Evolutionary conservation across 2,888 invertebrate genomes (phyloP).

Genomic region (Allolobophora icterica): DNA sequence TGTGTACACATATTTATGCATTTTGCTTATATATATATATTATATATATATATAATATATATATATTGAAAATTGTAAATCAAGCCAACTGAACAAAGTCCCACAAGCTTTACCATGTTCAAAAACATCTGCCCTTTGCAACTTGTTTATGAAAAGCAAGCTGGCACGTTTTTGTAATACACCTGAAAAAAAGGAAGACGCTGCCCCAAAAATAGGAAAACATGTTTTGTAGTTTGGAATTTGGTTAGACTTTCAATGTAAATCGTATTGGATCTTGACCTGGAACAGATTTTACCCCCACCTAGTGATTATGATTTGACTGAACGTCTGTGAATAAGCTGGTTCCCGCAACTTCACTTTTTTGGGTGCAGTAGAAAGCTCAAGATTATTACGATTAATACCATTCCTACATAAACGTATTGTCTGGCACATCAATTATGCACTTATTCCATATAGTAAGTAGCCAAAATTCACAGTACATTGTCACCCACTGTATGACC

Average conservation of each 20-base stretch:
- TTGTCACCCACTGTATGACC: background rate
- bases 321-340: too few species aligned
- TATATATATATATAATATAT: conserved; percentile 18
- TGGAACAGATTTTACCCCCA: too few species aligned
- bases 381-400: too few species aligned
- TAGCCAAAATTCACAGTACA: background rate
- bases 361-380: too few species aligned
- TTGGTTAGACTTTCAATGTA: background rate
- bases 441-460: background rate
- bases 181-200: background rate
- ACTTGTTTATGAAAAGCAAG: background rate
- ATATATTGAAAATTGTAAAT: background rate
- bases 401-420: background rate
- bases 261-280: too few species aligned
- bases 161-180: background rate
- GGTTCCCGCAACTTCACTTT: too few species aligned
- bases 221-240: background rate
- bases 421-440: background rate
- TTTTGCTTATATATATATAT: conserved; percentile 32
- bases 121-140: background rate
- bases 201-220: background rate
- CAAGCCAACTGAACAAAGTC: background rate
- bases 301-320: too few species aligned
- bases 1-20: conserved; percentile 30
- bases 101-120: background rate